Conservation (phyloP, 2,113 vertebrate species). For the Rhinopomastus cyanomelas region DNA sequence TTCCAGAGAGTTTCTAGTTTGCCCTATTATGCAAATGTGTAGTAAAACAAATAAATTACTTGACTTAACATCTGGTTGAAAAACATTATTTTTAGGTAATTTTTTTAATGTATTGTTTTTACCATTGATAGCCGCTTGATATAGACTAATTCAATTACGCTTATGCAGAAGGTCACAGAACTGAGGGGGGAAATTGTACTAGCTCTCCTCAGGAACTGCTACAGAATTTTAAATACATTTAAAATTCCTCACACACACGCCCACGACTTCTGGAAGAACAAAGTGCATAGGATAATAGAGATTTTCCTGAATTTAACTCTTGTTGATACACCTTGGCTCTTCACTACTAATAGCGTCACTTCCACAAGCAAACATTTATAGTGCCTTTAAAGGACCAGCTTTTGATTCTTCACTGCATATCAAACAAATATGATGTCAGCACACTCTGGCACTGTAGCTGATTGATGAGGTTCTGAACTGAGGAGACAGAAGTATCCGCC, state of each 20-base stretch:
- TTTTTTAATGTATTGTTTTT: constrained; percentile 76
- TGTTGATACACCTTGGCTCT: not conserved
- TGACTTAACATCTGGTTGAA: constrained; percentile 80
- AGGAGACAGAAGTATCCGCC: not conserved
- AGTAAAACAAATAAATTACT: constrained; percentile 83
- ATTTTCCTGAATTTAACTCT: not conserved
- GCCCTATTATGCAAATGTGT: constrained; percentile 81
- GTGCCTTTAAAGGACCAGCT: not conserved
- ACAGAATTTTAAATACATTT: not conserved
- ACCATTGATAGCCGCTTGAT: constrained; percentile 58
- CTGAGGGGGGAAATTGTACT: not conserved
- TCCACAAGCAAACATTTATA: not conserved
- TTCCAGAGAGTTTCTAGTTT: constrained; percentile 77
- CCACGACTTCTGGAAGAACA: not conserved
- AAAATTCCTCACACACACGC: not conserved
- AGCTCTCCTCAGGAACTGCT: not conserved
- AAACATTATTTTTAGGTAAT: constrained; percentile 79
- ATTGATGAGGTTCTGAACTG: not conserved
- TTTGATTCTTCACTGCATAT: not conserved
- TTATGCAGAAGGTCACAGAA: constrained; percentile 14
- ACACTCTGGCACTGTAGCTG: not conserved
- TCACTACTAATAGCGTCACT: not conserved
- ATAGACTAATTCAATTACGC: constrained; percentile 67
- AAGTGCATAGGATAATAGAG: not conserved
- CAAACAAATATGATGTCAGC: not conserved